phyloP scores from a whole-genome alignment of 1,140 invertebrate genomes.

The Zaprionus lachaisei region DNA sequence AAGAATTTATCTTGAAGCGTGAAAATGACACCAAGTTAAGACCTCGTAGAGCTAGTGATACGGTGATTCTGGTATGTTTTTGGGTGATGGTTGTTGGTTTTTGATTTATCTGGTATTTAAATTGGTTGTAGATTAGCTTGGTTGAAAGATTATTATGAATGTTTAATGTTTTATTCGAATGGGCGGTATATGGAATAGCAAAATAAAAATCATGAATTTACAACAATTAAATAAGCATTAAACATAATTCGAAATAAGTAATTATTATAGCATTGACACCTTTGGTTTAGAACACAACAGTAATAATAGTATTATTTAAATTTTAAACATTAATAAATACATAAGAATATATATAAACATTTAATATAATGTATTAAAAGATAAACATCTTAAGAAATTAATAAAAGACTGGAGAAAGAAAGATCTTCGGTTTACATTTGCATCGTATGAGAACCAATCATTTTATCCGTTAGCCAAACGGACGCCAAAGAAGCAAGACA shows the following conservation, averaged over 20 bases:
- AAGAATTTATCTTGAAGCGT: constrained; percentile 65
- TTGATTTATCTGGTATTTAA: constrained; percentile 36
- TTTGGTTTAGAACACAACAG: constrained; percentile 3
- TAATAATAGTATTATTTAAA: constrained; percentile 3
- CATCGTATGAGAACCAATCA: constrained; percentile 19
- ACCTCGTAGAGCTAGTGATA: constrained; percentile 80
- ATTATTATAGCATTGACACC: constrained; percentile 8
- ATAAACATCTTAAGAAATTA: background rate
- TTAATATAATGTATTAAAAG: background rate
- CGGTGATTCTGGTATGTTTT: constrained; percentile 68
- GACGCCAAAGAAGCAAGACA: constrained; percentile 14
- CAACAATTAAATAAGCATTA: constrained; percentile 13
- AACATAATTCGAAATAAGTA: constrained; percentile 10
- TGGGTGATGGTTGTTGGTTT: constrained; percentile 66
- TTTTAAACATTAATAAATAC: background rate
- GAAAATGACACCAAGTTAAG: constrained; percentile 82
- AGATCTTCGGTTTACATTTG: background rate
- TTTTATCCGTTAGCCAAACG: constrained; percentile 1
- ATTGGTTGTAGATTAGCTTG: constrained; percentile 69
- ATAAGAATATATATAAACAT: constrained; percentile 16
- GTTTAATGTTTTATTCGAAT: constrained; percentile 41
- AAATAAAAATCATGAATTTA: constrained; percentile 25
- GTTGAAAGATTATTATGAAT: constrained; percentile 63
- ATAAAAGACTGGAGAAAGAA: background rate
- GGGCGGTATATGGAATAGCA: constrained; percentile 40